Conservation (phyloP, 2,888 invertebrate genomes). For the Gastrophysa polygoni region DNA sequence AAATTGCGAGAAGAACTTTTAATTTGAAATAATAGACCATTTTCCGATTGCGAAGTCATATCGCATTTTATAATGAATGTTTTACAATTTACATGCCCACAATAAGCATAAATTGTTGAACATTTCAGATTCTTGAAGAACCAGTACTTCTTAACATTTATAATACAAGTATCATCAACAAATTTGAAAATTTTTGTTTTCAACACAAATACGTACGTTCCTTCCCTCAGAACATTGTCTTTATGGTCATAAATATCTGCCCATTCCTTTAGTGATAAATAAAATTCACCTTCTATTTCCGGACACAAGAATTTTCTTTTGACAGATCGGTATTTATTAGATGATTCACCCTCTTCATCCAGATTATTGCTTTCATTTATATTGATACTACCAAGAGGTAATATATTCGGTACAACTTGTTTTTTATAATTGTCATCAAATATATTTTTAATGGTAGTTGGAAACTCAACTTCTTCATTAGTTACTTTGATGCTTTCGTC, state of each 20-base stretch:
- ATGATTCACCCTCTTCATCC: not conserved
- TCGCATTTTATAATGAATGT: not conserved
- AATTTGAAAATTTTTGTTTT: not conserved
- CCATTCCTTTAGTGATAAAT: not conserved
- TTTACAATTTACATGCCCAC: not conserved
- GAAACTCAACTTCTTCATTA: slow-evolving; percentile 1
- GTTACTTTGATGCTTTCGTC: not conserved
- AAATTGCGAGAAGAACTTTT: slow-evolving; percentile 1
- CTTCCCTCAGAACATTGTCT: not conserved
- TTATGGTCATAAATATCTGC: slow-evolving; percentile 1
- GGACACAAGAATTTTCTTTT: not conserved
- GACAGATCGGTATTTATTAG: not conserved
- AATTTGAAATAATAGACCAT: slow-evolving; percentile 1
- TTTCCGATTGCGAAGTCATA: not conserved
- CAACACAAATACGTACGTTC: not conserved
- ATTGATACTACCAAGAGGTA: slow-evolving; percentile 1
- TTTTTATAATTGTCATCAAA: slow-evolving; percentile 4
- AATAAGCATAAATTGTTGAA: slow-evolving; percentile 4
- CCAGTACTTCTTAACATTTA: not conserved
- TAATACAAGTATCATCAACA: not conserved
- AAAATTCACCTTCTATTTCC: not conserved
- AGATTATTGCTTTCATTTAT: not conserved
- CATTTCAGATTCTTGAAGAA: not conserved
- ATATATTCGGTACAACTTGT: not conserved
- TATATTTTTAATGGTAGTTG: not conserved